Base-by-base conservation (phyloP, 1,140 invertebrate species). In the Drosophila punjabiensis region DNA sequence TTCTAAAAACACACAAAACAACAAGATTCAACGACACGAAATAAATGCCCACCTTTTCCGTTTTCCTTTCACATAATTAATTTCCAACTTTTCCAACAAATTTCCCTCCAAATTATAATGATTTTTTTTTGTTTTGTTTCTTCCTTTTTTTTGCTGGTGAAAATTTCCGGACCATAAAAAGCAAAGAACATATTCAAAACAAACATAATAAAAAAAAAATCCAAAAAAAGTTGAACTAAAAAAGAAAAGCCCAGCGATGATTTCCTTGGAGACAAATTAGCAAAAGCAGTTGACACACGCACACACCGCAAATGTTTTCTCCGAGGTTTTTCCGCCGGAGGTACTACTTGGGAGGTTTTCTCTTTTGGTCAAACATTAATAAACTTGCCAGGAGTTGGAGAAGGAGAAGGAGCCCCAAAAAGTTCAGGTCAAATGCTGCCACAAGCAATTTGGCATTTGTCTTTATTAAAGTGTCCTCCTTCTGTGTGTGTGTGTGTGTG, bases 181-280 rank as follows among this genome's bases (percentile, higher is more conserved):
- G 61, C 56, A 16, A 28, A 50, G 75, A 67, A 74, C 71, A 83
- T 76, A 86, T 86, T 86, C 69, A 79, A 86, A 86, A 79, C 66
- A 86, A 86, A 79, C 55, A 76, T 62, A 79, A 81, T 82, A 81
- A 81, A 76, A 60, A 60, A 66, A 48, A 11, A 47, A 24, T 24
- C 24, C 4, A 33, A 70, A 30, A 61, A 79, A 62, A 76, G 45
- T 55, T 63, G 10, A 43, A 60, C 53, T 53, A 47, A 47, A 45
- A 45, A 37, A 63, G 61, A 28, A 60, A 43, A 52, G n/a, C 53
- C 81, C 81, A 66, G 70, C 77, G 64, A 82, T 90, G 79, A 89
- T 89, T 89, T 90, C 86, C 86, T 89, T 70, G 68, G 86, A 89
- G 86, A 90, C 86, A 89, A 85, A 90, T 89, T 89, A 89, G 82